Evolutionary conservation across 2,113 vertebrate species (phyloP).

Genomic region (Caranx ignobilis): DNA sequence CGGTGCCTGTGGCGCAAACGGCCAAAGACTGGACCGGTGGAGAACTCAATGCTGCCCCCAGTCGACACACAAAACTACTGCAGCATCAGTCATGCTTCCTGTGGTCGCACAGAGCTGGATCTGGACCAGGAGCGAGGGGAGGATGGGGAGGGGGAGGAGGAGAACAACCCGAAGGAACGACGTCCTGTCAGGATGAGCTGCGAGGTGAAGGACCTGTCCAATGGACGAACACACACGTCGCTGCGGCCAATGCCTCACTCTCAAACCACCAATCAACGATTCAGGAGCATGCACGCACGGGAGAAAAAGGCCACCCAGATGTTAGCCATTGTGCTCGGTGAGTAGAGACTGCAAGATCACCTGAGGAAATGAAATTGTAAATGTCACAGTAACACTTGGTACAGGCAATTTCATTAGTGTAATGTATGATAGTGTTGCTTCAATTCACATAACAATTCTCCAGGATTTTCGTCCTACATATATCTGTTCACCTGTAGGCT

Average conservation of each 20-base stretch:
- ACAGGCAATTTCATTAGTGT: neutral
- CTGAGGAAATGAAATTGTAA: conserved; percentile 31
- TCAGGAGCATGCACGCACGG: conserved; percentile 88
- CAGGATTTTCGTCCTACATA: neutral
- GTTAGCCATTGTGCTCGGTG: conserved; percentile 94
- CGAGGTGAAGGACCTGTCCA: conserved; percentile 88
- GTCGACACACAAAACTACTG: conserved; percentile 87
- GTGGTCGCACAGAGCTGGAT: conserved; percentile 79
- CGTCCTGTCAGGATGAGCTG: conserved; percentile 76
- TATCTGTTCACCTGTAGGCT: neutral
- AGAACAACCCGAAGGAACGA: conserved; percentile 40
- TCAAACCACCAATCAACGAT: conserved; percentile 73
- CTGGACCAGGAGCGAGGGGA: conserved; percentile 61
- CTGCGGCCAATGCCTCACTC: conserved; percentile 78
- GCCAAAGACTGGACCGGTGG: conserved; percentile 77
- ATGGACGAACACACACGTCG: conserved; percentile 86
- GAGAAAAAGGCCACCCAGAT: conserved; percentile 97
- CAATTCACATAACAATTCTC: neutral
- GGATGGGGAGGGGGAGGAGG: conserved; percentile 48
- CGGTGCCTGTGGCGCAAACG: conserved; percentile 80
- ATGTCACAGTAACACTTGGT: conserved; percentile 34
- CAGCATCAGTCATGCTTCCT: conserved; percentile 90
- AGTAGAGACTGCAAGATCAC: conserved; percentile 70
- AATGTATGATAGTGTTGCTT: neutral
- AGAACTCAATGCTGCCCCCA: conserved; percentile 81